Percentiles rank a stretch among this genome's conserved stretches.
Evolutionary conservation across 2,113 vertebrate genomes (phyloP).

Genomic region (Channa maculata): DNA sequence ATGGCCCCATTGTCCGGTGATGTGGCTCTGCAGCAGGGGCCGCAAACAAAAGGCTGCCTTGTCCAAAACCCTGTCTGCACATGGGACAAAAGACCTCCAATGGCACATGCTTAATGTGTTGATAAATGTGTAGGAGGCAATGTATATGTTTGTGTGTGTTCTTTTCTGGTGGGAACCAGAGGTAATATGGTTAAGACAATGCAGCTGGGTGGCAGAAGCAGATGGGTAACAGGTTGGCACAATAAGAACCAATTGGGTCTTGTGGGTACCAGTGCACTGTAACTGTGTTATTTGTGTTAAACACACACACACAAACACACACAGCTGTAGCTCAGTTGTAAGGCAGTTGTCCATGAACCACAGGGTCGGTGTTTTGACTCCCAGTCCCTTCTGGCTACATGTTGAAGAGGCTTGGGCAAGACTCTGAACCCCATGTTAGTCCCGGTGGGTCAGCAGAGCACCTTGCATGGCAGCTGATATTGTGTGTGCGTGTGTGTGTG

Average conservation of each 20-base stretch:
- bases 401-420: too few species aligned
- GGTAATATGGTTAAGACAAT: slow-evolving; percentile 43
- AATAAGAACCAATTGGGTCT: slow-evolving; percentile 6
- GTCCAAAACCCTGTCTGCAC: slow-evolving; percentile 22
- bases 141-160: slow-evolving; percentile 12
- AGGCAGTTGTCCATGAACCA: too few species aligned
- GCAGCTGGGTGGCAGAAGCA: slow-evolving; percentile 36
- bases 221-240: slow-evolving; percentile 41
- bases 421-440: too few species aligned
- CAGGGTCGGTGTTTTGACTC: too few species aligned
- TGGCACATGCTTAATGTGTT: slow-evolving; percentile 51
- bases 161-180: slow-evolving; percentile 30
- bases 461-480: too few species aligned
- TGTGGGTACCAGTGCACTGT: background rate
- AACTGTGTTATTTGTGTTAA: background rate
- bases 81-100: slow-evolving; percentile 49
- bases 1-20: slow-evolving; percentile 55
- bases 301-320: background rate
- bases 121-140: slow-evolving; percentile 41
- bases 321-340: too few species aligned
- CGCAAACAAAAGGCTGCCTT: slow-evolving; percentile 30
- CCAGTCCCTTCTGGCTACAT: too few species aligned
- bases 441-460: too few species aligned
- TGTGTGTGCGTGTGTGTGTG: too few species aligned
- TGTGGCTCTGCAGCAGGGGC: slow-evolving; percentile 18